These are phyloP conservation scores for Amphiprion ocellaris DNA, from an alignment of 2,113 vertebrate genomes.

Conservation along the genomic window DNA sequence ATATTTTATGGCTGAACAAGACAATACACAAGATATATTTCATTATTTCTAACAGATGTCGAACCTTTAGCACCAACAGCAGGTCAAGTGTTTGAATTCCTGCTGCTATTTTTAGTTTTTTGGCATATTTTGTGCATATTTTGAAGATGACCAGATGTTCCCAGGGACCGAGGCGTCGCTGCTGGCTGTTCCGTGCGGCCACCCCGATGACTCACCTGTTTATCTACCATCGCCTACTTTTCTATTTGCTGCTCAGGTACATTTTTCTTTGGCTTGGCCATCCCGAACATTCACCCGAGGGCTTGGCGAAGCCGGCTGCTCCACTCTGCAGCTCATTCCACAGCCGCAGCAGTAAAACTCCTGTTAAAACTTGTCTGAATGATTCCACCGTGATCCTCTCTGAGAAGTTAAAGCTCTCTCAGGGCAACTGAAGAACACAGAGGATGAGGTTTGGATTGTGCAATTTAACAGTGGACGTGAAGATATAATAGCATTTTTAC, in stretches of 20 bases:
- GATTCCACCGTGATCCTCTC: not conserved
- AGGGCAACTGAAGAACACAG: not conserved
- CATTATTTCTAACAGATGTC: not conserved
- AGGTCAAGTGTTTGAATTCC: no score
- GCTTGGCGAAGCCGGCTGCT: conserved; percentile 35
- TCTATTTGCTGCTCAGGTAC: conserved; percentile 14
- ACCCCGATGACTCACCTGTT: conserved; percentile 43
- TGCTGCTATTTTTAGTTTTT: no score
- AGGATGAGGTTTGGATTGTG: not conserved
- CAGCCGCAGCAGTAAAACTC: conserved; percentile 45
- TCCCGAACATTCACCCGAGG: conserved; percentile 14
- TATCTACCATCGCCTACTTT: conserved; percentile 23
- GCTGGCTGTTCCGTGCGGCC: conserved; percentile 14
- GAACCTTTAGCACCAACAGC: not conserved
- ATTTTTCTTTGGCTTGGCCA: conserved; percentile 31
- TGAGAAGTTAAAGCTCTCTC: not conserved
- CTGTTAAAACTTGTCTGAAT: conserved; percentile 73
- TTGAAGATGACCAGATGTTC: not conserved
- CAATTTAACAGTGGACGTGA: not conserved
- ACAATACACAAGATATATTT: not conserved
- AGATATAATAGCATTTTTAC: not conserved
- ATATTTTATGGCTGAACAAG: not conserved
- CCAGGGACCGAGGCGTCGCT: not conserved
- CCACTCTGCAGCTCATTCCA: conserved; percentile 49
- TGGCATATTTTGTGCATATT: no score